These are phyloP conservation scores for Cryptomyrus ogoouensis DNA, from an alignment of 2,113 vertebrate genomes.

Conservation along the genomic window DNA sequence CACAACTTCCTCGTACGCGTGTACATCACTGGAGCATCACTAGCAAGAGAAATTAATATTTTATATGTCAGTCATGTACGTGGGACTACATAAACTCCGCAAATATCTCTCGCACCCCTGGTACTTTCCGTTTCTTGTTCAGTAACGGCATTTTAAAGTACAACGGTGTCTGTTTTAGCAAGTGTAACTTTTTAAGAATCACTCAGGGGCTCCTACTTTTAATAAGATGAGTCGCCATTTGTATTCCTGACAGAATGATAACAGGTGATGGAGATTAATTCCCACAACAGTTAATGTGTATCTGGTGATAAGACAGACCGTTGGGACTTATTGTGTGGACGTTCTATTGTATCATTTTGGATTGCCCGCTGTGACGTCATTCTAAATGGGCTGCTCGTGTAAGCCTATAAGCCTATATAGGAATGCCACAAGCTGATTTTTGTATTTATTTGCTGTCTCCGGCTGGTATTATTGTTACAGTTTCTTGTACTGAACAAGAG, in stretches of 20 bases:
- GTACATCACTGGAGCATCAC: background rate
- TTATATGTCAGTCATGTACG: background rate
- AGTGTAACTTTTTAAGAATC: conserved; percentile 8
- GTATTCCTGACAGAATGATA: conserved; percentile 26
- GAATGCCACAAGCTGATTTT: background rate
- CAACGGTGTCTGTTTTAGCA: background rate
- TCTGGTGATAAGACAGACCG: conserved; percentile 11
- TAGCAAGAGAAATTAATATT: background rate
- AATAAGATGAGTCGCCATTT: conserved; percentile 26
- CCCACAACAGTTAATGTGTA: conserved; percentile 8
- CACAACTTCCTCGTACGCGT: background rate
- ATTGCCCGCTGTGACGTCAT: background rate
- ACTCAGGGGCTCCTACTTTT: background rate
- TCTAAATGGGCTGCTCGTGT: background rate
- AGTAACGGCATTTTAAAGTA: background rate
- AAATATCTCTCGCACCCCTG: background rate
- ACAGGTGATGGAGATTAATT: conserved; percentile 23
- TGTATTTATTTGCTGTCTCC: background rate
- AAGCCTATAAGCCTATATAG: background rate
- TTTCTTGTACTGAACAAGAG: background rate
- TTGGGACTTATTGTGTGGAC: background rate
- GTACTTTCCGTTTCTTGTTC: background rate
- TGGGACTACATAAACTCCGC: background rate
- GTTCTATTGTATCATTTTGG: conserved; percentile 8
- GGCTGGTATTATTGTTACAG: background rate